A percentile compares a stretch with the other conserved stretches of the same genome.
These are phyloP conservation scores for Vombatus ursinus DNA, from an alignment of 2,113 vertebrate species.

Conservation along the genomic window DNA sequence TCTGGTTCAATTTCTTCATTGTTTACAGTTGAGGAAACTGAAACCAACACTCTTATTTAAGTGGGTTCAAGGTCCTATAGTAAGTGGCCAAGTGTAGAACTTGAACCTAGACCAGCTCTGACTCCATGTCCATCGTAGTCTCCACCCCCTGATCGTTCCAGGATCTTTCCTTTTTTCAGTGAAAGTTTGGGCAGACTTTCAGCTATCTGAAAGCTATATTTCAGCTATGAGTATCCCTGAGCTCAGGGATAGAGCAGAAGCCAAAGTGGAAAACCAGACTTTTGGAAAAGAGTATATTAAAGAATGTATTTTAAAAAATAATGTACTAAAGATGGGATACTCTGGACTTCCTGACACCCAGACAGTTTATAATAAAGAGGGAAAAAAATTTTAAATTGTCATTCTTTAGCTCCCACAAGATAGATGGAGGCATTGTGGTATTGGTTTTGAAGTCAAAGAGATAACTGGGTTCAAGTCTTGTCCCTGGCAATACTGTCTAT, in stretches of 20 bases:
- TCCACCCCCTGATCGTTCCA: neutral
- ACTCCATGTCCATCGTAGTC: neutral
- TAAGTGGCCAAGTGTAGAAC: neutral
- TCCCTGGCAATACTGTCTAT: neutral
- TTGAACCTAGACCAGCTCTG: neutral
- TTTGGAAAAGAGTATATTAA: neutral
- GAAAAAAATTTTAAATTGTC: neutral
- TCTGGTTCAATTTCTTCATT: too few species aligned
- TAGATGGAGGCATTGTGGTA: neutral
- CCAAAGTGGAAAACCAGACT: neutral
- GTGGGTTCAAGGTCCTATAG: neutral
- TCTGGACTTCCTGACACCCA: neutral
- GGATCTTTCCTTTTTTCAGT: neutral
- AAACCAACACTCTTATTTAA: neutral
- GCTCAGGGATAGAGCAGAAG: neutral
- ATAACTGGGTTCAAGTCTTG: neutral
- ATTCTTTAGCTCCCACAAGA: neutral
- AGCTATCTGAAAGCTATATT: neutral
- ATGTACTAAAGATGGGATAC: neutral
- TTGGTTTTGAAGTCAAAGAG: neutral
- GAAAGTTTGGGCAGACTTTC: neutral
- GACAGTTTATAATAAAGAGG: neutral
- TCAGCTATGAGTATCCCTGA: neutral
- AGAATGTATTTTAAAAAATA: neutral
- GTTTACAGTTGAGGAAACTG: too few species aligned